Evolutionary conservation across 23 tunicate species (phyloP).

Genomic region (Styela clava): DNA sequence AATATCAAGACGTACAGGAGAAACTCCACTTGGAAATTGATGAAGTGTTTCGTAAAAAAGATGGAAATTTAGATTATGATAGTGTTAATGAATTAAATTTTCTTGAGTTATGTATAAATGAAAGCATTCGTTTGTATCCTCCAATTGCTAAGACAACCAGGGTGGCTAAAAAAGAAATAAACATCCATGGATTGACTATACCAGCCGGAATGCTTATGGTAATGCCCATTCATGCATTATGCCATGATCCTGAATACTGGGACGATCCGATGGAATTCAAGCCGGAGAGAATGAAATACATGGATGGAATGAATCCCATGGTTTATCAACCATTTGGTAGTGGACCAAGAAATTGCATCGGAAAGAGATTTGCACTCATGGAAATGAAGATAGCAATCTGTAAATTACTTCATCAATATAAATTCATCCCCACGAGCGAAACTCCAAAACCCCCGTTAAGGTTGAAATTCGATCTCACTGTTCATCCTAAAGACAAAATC

Average conservation of each 20-base stretch:
- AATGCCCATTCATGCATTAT: conserved; percentile 48
- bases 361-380: conserved; percentile 61
- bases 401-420: conserved; percentile 28
- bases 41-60: conserved; percentile 26
- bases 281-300: conserved; percentile 78
- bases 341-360: conserved; percentile 74
- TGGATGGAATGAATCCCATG: conserved; percentile 59
- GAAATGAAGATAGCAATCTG: conserved; percentile 62
- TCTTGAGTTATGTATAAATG: conserved; percentile 68
- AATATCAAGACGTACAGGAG: conserved; percentile 47
- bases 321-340: conserved; percentile 71
- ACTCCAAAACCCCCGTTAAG: conserved; percentile 34
- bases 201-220: conserved; percentile 42
- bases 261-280: conserved; percentile 56
- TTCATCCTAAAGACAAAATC: neutral
- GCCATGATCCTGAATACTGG: conserved; percentile 68
- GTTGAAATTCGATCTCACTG: neutral
- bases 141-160: conserved; percentile 38
- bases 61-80: conserved; percentile 57
- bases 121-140: conserved; percentile 52
- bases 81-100: conserved; percentile 52
- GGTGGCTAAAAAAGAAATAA: conserved; percentile 37
- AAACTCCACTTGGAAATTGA: conserved; percentile 57
- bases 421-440: conserved; percentile 31
- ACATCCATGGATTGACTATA: conserved; percentile 45